These are phyloP conservation scores for Kuschelorhynchus macadamiae DNA, from an alignment of 2,888 invertebrate species.

Conservation along the genomic window DNA sequence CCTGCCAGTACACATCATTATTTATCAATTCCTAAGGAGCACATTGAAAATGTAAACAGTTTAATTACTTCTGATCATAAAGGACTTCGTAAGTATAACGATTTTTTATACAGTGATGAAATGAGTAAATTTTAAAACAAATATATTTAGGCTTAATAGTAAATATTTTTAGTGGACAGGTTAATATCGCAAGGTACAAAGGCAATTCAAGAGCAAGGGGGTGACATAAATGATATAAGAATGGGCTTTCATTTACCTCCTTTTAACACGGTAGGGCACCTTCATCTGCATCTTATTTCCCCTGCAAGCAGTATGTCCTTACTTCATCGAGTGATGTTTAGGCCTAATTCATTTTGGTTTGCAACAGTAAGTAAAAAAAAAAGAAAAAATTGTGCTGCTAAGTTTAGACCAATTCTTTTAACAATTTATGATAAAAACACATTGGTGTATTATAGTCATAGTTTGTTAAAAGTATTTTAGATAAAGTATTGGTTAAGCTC, in stretches of 20 bases:
- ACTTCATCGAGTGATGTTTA: conserved; percentile 77
- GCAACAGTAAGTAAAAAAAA: conserved; percentile 77
- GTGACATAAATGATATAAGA: conserved; percentile 67
- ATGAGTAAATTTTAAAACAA: background rate
- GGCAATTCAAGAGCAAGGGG: conserved; percentile 70
- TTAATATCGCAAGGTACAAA: conserved; percentile 74
- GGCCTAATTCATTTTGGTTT: conserved; percentile 86
- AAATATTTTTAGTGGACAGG: conserved; percentile 73
- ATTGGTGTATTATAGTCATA: too few relatives aligned
- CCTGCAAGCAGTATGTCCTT: conserved; percentile 83
- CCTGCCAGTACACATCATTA: conserved; percentile 87
- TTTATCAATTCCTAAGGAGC: conserved; percentile 82
- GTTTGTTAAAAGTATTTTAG: too few relatives aligned
- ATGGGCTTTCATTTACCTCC: conserved; percentile 95
- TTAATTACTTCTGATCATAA: conserved; percentile 76
- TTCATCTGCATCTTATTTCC: conserved; percentile 89
- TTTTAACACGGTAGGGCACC: conserved; percentile 84
- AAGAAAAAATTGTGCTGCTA: too few relatives aligned
- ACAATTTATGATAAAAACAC: too few relatives aligned
- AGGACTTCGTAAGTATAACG: conserved; percentile 75
- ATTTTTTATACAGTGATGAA: too few relatives aligned
- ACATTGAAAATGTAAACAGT: conserved; percentile 82
- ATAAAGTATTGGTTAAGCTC: too few relatives aligned
- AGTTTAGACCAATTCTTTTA: too few relatives aligned
- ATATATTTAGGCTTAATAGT: background rate